Percentiles rank a stretch among this genome's conserved stretches.
phyloP scores from a whole-genome alignment of 2,888 invertebrate species.

The Unio delphinus region DNA sequence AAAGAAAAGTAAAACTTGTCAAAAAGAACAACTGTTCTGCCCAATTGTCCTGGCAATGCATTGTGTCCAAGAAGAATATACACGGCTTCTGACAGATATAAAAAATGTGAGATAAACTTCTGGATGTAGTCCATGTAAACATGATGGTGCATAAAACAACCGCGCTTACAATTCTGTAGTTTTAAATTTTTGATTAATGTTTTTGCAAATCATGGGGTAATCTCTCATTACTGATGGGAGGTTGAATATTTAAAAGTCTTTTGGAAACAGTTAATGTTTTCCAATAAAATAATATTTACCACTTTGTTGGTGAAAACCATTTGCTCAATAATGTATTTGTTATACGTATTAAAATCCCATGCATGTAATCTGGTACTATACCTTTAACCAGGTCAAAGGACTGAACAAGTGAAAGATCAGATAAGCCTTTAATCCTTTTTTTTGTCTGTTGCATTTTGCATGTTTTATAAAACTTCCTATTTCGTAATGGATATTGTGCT shows the following conservation, averaged over 20 bases:
- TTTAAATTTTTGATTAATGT: slow-evolving; percentile 8
- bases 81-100: no score
- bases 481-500: slow-evolving; percentile 6
- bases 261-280: slow-evolving; percentile 13
- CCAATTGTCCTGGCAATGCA: slow-evolving; percentile 5
- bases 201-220: neutral
- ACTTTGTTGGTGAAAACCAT: slow-evolving; percentile 7
- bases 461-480: slow-evolving; percentile 8
- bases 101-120: no score
- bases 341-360: no score
- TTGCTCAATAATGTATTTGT: no score
- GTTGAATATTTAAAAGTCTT: slow-evolving; percentile 13
- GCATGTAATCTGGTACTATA: no score
- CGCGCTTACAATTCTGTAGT: slow-evolving; percentile 16
- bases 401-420: no score
- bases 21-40: slow-evolving; percentile 7
- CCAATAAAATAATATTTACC: slow-evolving; percentile 21
- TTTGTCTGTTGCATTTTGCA: slow-evolving; percentile 14
- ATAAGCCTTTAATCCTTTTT: slow-evolving; percentile 12
- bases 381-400: no score
- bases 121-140: neutral
- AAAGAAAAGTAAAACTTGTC: no score
- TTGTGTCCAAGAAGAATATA: no score
- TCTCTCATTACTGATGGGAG: slow-evolving; percentile 14
- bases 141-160: slow-evolving; percentile 16